Evolutionary conservation across 2,113 vertebrate species (phyloP).

Genomic region (Phrynosoma blainvillii): DNA sequence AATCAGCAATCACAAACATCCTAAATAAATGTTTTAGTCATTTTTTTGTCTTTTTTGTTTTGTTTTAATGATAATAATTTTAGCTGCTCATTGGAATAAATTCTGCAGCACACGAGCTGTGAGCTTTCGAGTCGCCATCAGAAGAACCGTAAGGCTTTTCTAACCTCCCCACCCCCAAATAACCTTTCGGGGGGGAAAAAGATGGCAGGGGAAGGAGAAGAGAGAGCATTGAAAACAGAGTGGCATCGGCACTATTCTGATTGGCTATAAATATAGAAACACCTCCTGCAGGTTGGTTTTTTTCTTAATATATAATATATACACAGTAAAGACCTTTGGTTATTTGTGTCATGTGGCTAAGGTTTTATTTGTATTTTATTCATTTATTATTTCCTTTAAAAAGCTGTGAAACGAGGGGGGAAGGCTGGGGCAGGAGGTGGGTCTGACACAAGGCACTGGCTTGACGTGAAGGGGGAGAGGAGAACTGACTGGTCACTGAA

Average conservation of each 20-base stretch:
- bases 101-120: slow-evolving; percentile 90
- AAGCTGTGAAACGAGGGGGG: slow-evolving; percentile 33
- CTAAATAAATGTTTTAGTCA: slow-evolving; percentile 85
- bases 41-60: slow-evolving; percentile 55
- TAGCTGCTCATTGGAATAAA: slow-evolving; percentile 91
- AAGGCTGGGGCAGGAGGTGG: slow-evolving; percentile 13
- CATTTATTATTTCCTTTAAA: neutral
- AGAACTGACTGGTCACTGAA: neutral
- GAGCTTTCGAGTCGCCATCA: slow-evolving; percentile 81
- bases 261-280: slow-evolving; percentile 70
- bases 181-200: slow-evolving; percentile 58
- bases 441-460: slow-evolving; percentile 46
- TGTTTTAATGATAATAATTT: slow-evolving; percentile 72
- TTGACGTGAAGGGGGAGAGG: slow-evolving; percentile 29
- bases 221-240: slow-evolving; percentile 55
- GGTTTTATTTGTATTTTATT: neutral
- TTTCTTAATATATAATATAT: slow-evolving; percentile 39
- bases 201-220: slow-evolving; percentile 41
- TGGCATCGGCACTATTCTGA: slow-evolving; percentile 64
- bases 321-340: slow-evolving; percentile 80
- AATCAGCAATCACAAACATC: slow-evolving; percentile 95
- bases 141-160: slow-evolving; percentile 72
- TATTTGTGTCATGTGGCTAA: slow-evolving; percentile 54
- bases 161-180: slow-evolving; percentile 39
- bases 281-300: slow-evolving; percentile 58